phyloP scores from a whole-genome alignment of 1,140 invertebrate species.

The Brachionus angularis region DNA sequence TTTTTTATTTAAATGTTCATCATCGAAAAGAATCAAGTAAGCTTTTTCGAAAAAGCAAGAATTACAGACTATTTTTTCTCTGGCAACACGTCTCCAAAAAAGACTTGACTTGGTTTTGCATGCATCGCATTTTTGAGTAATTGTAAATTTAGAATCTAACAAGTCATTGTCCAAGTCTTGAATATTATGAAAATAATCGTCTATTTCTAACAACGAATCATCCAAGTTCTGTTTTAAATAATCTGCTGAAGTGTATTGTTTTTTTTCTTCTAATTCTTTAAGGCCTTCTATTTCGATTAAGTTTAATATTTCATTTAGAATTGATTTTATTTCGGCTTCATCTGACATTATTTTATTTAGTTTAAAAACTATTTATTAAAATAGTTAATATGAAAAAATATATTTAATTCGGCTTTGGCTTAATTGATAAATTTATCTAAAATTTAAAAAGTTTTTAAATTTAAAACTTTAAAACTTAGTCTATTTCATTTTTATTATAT shows the following conservation, averaged over 20 bases:
- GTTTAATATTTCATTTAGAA: constrained; percentile 1
- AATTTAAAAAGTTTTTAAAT: too few relatives aligned
- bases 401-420: too few relatives aligned
- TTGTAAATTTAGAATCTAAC: not conserved
- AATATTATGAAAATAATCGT: constrained; percentile 8
- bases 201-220: not conserved
- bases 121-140: constrained; percentile 14
- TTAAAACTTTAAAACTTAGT: too few relatives aligned
- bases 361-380: too few relatives aligned
- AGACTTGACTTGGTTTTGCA: not conserved
- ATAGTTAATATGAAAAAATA: too few relatives aligned
- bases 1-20: constrained; percentile 32
- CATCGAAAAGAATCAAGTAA: constrained; percentile 36
- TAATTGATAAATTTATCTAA: too few relatives aligned
- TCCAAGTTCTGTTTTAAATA: not conserved
- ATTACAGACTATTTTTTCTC: constrained; percentile 36
- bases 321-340: not conserved
- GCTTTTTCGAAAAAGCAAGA: constrained; percentile 33
- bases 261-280: not conserved
- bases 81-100: constrained; percentile 30
- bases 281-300: constrained; percentile 4
- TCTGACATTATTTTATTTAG: too few relatives aligned
- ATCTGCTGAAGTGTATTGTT: too few relatives aligned
- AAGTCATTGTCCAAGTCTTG: not conserved
- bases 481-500: too few relatives aligned